Percentiles rank a stretch among this genome's conserved stretches.
Evolutionary conservation across 2,797 vertebrate species (phyloP).

Genomic region (Liparis tanakae): DNA sequence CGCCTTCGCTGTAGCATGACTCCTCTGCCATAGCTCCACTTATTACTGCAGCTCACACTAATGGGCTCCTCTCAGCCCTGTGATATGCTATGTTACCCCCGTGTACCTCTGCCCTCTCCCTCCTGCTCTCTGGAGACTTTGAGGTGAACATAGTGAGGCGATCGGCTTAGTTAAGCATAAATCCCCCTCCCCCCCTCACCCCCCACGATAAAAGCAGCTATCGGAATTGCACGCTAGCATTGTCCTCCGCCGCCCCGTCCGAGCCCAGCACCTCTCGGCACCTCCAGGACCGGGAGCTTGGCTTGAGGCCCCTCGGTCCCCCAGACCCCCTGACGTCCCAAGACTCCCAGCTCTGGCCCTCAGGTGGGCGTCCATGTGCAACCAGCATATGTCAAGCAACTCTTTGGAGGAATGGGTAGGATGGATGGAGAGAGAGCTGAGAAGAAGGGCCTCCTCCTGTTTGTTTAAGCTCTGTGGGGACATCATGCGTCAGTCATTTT

Average conservation of each 20-base stretch:
- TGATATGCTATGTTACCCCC: slow-evolving; percentile 59
- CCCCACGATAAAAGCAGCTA: slow-evolving; percentile 35
- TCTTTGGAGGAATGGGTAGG: slow-evolving; percentile 52
- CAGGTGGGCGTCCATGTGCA: slow-evolving; percentile 75
- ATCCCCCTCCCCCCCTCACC: slow-evolving; percentile 41
- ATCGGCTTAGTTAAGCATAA: slow-evolving; percentile 77
- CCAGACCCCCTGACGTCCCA: slow-evolving; percentile 44
- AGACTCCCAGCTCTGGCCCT: slow-evolving; percentile 64
- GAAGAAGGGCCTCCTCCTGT: slow-evolving; percentile 43
- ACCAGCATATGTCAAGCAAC: slow-evolving; percentile 79
- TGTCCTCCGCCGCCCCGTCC: not conserved
- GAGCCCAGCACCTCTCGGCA: not conserved
- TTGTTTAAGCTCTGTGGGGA: slow-evolving; percentile 71
- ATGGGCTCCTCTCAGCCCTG: slow-evolving; percentile 59
- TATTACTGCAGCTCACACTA: slow-evolving; percentile 48
- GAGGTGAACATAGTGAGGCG: slow-evolving; percentile 59
- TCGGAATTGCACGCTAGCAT: slow-evolving; percentile 30
- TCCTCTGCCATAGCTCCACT: slow-evolving; percentile 41
- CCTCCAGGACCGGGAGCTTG: slow-evolving; percentile 21
- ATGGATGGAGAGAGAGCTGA: slow-evolving; percentile 12
- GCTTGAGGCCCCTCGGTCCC: slow-evolving; percentile 41
- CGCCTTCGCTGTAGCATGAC: slow-evolving; percentile 15
- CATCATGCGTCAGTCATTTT: slow-evolving; percentile 71
- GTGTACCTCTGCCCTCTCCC: slow-evolving; percentile 48
- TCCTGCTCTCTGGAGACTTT: slow-evolving; percentile 44